phyloP scores from a whole-genome alignment of 2,113 vertebrate genomes.

The Psilopogon haemacephalus region DNA sequence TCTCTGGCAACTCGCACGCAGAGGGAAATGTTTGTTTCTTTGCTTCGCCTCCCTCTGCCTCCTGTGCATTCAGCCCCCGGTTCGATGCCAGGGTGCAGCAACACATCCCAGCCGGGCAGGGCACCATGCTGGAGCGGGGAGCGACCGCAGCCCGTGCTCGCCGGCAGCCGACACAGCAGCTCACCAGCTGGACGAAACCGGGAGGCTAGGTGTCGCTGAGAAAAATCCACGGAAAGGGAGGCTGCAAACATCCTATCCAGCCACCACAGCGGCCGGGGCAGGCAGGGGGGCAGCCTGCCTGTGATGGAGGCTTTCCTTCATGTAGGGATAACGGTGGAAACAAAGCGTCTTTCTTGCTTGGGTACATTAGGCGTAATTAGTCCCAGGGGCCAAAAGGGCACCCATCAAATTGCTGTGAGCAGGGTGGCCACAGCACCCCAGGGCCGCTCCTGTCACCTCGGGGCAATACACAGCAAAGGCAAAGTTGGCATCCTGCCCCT shows the following conservation, averaged over 20 bases:
- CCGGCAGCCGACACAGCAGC: not conserved
- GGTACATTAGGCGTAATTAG: not conserved
- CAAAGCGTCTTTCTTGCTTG: not conserved
- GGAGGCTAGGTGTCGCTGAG: not conserved
- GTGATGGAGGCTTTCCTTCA: not conserved
- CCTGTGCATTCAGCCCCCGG: not conserved
- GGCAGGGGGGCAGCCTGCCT: not conserved
- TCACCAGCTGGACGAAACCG: not conserved
- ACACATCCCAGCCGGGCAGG: not conserved
- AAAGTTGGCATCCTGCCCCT: not conserved
- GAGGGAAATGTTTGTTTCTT: not conserved
- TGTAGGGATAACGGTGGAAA: not conserved
- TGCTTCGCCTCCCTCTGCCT: not conserved
- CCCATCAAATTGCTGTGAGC: not conserved
- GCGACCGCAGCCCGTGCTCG: not conserved
- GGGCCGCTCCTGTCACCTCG: not conserved
- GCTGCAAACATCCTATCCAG: not conserved
- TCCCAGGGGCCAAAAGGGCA: not conserved
- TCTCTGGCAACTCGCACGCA: not conserved
- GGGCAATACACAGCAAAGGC: rapidly evolving
- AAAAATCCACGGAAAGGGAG: not conserved
- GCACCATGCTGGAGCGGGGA: not conserved
- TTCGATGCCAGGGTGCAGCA: not conserved
- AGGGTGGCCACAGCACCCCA: not conserved
- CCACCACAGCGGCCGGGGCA: not conserved